Evolutionary conservation across 35 echinoderm and acorn worm genomes (phyloP), one percentile per base, ranked within the genome.

Genomic region (Amphiura filiformis): DNA sequence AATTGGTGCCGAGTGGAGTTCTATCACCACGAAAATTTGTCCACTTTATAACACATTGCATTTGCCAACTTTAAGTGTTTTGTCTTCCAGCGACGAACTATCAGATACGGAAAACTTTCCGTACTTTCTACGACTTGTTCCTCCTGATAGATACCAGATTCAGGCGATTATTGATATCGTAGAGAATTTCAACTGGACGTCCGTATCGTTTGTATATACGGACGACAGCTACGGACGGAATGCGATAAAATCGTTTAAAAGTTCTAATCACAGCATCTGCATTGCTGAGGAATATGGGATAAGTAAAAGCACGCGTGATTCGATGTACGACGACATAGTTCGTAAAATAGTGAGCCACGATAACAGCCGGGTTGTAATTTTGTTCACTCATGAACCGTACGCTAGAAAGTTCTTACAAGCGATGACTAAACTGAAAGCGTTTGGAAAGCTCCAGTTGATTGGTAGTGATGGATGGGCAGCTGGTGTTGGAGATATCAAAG

Each of bases 391-490:
- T 33, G 36, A 79, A 23, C 89, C 91, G 34, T 85, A 86, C 37
- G 95, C 91, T 14, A 75, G 76, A 34, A n/a, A 91, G 5, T 56
- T 97, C 13, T 93, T 97, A 40, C 32, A 23, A 30, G 65, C 84
- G 14, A 89, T 81, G 13, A 75, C 39, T 30, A 81, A 56, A 61
- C 35, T 38, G 22, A 88, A 86, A 3, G 85, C 82, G 36, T 33
- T 40, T 20, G 76, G 75, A 18, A 57, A 87, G 23, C 93, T 97
- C 37, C 91, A 91, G 36, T 94, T 92, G 92, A 91, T 97, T 22
- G 95, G 88, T 1, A 94, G 95, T 80, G 95, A 97, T 89, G 95
- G 92, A 14, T 97, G 95, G 95, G 95, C 86, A 30, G 88, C 91
- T 78, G 89, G 94, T 57, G 93, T 84, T 1, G 18, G 77, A 22